Base-by-base conservation (phyloP, 2,113 vertebrate species). In the Cyanoderma ruficeps region DNA sequence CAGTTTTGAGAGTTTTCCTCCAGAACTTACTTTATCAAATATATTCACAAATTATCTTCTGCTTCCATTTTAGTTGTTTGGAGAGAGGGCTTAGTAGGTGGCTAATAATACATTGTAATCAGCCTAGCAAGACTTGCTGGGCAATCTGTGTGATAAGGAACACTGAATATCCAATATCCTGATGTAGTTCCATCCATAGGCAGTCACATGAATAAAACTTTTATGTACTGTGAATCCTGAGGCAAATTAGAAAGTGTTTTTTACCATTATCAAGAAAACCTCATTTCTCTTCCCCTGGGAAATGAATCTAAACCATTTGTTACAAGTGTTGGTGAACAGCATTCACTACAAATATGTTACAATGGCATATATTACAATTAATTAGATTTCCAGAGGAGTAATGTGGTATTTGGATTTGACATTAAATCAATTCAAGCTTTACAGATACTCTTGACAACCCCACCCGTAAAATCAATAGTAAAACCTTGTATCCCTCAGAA, bases 371-470 rank as follows among this genome's bases (percentile, higher is more conserved):
- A 96, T 97, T 97, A 90, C 94, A 97, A 97, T 97, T 97, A 98
- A 97, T 98, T 97, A 97, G 94, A 89, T 97, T 98, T 98, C 83
- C 60, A 90, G 88, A 96, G 82, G 50, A 94, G 83, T 96, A 96
- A 97, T 75, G 81, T 94, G 96, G 86, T 96, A 97, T 98, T 98
- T 97, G 88, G 78, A 96, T 97, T 96, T 96, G 97, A 97, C 96
- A 83, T 92, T 89, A 97, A 97, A 98, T 98, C 97, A 93, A 98
- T 98, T 96, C 41, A 67, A 94, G 94, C 89, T 95, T 98, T 95
- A 94, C 50, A 97, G 96, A 94, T 87, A 95, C 78, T 96, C 77
- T 78, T 93, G 74, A 64, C 75, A 90, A 83, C 89, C 15, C 65
- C 67, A 81, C 85, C 23, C 6, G 2, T 96, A 95, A 95, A 97